Evolutionary conservation across 2,888 invertebrate genomes (phyloP), one percentile per base, ranked within the genome.

Genomic region (Lithosia quadra): DNA sequence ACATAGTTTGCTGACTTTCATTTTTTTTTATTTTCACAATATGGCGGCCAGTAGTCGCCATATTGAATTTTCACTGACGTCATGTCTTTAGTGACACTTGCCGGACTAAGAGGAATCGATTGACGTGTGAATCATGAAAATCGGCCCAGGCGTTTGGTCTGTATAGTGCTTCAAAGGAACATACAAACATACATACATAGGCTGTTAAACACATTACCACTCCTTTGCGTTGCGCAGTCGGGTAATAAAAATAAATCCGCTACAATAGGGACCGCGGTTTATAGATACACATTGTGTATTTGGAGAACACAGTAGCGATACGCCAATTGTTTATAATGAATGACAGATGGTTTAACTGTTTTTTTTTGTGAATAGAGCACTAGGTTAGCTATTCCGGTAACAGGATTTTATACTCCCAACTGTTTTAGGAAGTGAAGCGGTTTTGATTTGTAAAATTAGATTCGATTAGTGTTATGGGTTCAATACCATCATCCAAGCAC

Each of bases 321-420:
- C 69, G 63, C 60, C 67, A 71, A 79, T 76, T 79, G 73, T 76
- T 68, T 62, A 68, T 61, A 65, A 76, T 72, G 77, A 65, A 78
- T 74, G 77, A 75, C 78, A 79, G 68, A 79, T 73, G 78, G 67
- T 71, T 36, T 78, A 78, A 78, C 79, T 76, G 78, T 73, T 60
- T 53, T 53, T 71, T 71, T 76, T 74, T 69, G 72, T 81, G 76
- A 81, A 81, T 81, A 74, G 72, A 70, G 22, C 67, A 76, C 69
- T 73, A 65, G 69, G 73, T 72, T 73, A 71, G 68, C 57, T 58
- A 73, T 80, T 81, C 66, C 73, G 66, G 75, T 76, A 72, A 71
- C 69, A 73, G 63, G 56, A 68, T 58, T 68, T 72, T 65, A 58
- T 67, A 43, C 63, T 63, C 71, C 75, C 71, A 53, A 78, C 71